Evolutionary conservation across 2,113 vertebrate genomes (phyloP), one percentile per base, ranked within the genome.

Genomic region (Psittacula cyanocephala): DNA sequence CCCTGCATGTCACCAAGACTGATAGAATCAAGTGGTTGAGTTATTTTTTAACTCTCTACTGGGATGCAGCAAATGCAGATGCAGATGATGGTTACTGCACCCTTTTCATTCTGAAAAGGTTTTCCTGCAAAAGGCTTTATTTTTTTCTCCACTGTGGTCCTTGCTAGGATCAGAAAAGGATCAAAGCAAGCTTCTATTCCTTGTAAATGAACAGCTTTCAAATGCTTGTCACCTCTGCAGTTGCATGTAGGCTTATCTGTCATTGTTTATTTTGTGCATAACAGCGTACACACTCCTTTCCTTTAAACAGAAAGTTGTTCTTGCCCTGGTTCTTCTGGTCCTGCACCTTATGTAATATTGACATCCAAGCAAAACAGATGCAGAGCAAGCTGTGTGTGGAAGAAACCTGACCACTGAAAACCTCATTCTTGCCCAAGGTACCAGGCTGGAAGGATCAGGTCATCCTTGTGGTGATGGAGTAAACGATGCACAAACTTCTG

Each of bases 341-440:
- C 41, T 80, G 78, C 67, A 46, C 22, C 10, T 77, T 77, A 44
- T 17, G 15, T 72, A 57, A 50, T 64, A 11, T 59, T 89, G 49
- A 49, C 53, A 77, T 64, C 35, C 1, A 9, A 76, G 25, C 41
- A 74, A 65, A 88, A 63, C 39, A 53, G 49, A 44, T 0, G 1
- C 6, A 29, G 4, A 76, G 41, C 0, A 1, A 87, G 74, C 31
- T 87, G 47, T 41, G 16, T 0, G 0, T 72, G 62, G n/a, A 53
- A 10, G 47, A 92, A 91, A 67, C 18, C 27, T 62, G 55, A 4
- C 47, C 2, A 0, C 84, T 53, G 78, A 67, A 82, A 74, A 86
- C 28, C 84, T 71, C 2, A 0, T 52, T 91, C 22, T 74, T 79
- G 85, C 81, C 70, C 46, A 53, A 50, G 49, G 78, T 65, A 11